Evolutionary conservation across 2,888 invertebrate species (phyloP), one percentile per base, ranked within the genome.

Genomic region (Cistogaster globosa): DNA sequence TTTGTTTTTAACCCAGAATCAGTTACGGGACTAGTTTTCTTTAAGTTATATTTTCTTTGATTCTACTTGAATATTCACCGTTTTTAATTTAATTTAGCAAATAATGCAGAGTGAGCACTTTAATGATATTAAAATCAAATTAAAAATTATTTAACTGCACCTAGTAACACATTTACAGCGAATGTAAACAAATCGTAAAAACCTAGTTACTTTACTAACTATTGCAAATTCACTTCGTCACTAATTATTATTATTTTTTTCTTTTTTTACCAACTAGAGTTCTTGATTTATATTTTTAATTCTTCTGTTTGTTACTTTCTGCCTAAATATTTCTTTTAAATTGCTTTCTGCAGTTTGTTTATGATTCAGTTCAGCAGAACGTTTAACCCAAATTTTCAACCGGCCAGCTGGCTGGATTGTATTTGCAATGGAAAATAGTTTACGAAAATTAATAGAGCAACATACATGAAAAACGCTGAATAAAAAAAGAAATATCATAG

Each of bases 331-430:
- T 62, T 69, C 42, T 69, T 69, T 60, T 69, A 8, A 55, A 14
- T 58, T 58, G 20, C 3, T 45, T 67, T 81, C 32, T 69, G 3
- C 62, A 45, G 57, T 71, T 79, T 80, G 18, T 69, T 82, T 69
- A 20, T 57, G 45, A 58, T 75, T 76, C 67, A 72, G 78, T 81
- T 69, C 65, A 78, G 62, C 67, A 63, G 65, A 58, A 74, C 62
- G 45, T 81, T 84, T 85, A 85, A 81, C 78, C 84, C 32, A 85
- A 85, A 85, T 85, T 85, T 74, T 81, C 77, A 22, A 9, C 26
- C 32, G 57, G 38, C 26, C 65, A n/a, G 16, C 55, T 63, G 74
- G 12, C 26, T 69, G 55, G 16, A n/a, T 58, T 9, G 38, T 20
- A 26, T 8, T 57, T 68, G 68, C 20, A 63, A 48, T 68, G 63